Evolutionary conservation across 2,113 vertebrate species (phyloP).

Genomic region (Murina feae): DNA sequence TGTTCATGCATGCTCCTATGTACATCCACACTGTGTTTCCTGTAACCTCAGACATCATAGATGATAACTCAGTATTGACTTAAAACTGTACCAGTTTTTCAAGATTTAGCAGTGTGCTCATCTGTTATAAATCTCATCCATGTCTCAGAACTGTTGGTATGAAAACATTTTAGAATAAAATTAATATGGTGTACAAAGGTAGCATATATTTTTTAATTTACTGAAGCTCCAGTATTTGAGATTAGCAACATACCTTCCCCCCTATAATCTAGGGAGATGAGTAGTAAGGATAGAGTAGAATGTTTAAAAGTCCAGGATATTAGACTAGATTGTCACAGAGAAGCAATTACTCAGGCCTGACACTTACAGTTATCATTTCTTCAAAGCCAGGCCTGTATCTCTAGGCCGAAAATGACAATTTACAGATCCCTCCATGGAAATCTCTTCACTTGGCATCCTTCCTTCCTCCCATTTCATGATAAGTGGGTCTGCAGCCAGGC

Average conservation of each 20-base stretch:
- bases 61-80: neutral
- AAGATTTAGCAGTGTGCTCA: neutral
- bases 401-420: constrained; percentile 44
- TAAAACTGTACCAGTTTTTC: neutral
- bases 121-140: constrained; percentile 3
- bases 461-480: constrained; percentile 11
- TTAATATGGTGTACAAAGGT: neutral
- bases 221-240: neutral
- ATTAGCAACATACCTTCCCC: neutral
- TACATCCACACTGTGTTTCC: neutral
- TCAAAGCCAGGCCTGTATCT: constrained; percentile 6
- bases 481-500: neutral
- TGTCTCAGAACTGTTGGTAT: neutral
- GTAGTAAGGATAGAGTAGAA: neutral
- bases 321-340: neutral
- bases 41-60: neutral
- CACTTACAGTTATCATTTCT: constrained; percentile 54
- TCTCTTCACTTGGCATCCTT: neutral
- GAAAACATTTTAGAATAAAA: neutral
- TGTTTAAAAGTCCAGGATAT: constrained; percentile 18
- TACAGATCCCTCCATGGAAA: constrained; percentile 43
- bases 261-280: neutral
- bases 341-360: constrained; percentile 40
- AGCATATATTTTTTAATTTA: neutral
- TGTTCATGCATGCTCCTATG: neutral